Evolutionary conservation across 2,888 invertebrate species (phyloP), one percentile per base, ranked within the genome.

Genomic region (Hypomecis punctinalis): DNA sequence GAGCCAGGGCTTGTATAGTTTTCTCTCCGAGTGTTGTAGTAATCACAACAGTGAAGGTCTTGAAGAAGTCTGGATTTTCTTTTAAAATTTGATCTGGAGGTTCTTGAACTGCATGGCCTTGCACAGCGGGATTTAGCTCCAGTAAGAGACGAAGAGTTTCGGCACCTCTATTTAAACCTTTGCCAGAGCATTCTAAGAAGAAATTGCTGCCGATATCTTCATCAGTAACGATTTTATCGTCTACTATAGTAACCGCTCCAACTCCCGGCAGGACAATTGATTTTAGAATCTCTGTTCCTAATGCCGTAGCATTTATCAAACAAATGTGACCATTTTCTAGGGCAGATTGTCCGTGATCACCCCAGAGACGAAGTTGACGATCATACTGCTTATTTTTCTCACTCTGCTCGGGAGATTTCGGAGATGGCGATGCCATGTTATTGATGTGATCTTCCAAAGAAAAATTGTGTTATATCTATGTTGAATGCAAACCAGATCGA

Each of bases 161-260:
- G 76, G 97, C 95, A 0, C 98, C 99, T 84, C 98, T 94, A 13
- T 97, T 96, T 81, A 96, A 94, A 0, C 98, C 98, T 75, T 98
- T 93, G 77, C 96, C 96, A 33, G 96, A 95, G 66, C 94, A 89
- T 79, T 98, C 97, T 78, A 99, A 89, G 87, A 99, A 99, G 88
- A 99, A 99, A 86, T 99, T 99, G 78, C 96, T 96, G 33, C 98
- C 99, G 67, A 98, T 94, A 86, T 99, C 99, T 85, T 98, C 98
- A 74, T 97, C 97, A 6, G 96, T 96, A 0, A 98, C 96, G 23
- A 74, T 95, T 80, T 96, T 95, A 33, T 97, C 97, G 93, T 99
- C 99, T 10, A 99, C 96, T 71, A 99, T 97, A 0, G 99, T 99
- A 75, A 98, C 96, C 33, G 97, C 96, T 52, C 98, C 98, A 72